These are phyloP conservation scores for Melieria crassipennis DNA, from an alignment of 2,888 invertebrate genomes.

Conservation along the genomic window DNA sequence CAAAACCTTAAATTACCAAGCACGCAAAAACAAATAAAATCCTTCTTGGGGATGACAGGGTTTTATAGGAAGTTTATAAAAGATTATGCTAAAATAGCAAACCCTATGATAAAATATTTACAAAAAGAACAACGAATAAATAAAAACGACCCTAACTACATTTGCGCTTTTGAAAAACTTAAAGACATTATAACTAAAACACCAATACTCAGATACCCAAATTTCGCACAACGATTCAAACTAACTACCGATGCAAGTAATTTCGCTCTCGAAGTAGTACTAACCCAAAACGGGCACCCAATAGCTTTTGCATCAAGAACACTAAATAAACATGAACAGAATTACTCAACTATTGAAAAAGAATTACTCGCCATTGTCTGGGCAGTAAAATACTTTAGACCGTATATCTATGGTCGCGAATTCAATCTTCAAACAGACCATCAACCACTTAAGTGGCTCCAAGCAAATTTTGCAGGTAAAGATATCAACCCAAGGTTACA, in stretches of 20 bases:
- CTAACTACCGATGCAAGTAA: slow-evolving; percentile 14
- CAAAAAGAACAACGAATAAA: neutral
- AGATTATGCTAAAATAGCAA: slow-evolving; percentile 16
- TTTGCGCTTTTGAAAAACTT: slow-evolving; percentile 3
- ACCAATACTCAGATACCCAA: neutral
- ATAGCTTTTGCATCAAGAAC: slow-evolving; percentile 18
- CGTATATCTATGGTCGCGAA: too few relatives aligned
- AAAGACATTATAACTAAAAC: slow-evolving; percentile 1
- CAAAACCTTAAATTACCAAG: slow-evolving; percentile 14
- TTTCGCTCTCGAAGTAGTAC: slow-evolving; percentile 14
- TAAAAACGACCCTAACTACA: neutral
- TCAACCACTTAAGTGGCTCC: too few relatives aligned
- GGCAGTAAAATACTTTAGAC: too few relatives aligned
- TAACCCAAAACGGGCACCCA: slow-evolving; percentile 16
- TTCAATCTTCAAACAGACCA: too few relatives aligned
- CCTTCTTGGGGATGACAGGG: slow-evolving; percentile 22
- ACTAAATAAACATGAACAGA: slow-evolving; percentile 14
- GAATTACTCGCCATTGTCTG: slow-evolving; percentile 18
- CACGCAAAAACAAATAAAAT: slow-evolving; percentile 17
- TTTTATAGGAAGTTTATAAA: slow-evolving; percentile 4
- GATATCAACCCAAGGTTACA: too few relatives aligned
- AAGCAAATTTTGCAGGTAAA: too few relatives aligned
- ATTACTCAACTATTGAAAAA: slow-evolving; percentile 17
- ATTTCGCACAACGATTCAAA: neutral
- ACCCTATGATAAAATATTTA: slow-evolving; percentile 22